These are phyloP conservation scores for Athene cunicularia DNA, from an alignment of 2,113 vertebrate species.

Conservation along the genomic window DNA sequence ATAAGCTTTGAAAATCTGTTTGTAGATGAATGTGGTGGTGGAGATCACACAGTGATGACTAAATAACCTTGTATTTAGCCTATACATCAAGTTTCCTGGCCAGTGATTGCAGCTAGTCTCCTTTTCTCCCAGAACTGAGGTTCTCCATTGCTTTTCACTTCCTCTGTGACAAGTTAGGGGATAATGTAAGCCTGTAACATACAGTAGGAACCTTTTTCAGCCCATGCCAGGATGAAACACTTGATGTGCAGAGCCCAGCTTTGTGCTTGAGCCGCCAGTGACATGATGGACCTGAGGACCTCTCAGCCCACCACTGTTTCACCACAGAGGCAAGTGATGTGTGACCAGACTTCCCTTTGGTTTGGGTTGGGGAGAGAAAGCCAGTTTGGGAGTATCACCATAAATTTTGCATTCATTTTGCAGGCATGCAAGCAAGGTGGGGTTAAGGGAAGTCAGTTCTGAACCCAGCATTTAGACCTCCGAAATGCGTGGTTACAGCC, in stretches of 20 bases:
- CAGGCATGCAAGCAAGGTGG: background rate
- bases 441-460: background rate
- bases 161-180: background rate
- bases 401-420: background rate
- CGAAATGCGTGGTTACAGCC: background rate
- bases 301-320: background rate
- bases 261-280: background rate
- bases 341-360: background rate
- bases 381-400: background rate
- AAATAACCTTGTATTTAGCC: too few species aligned
- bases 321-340: too few species aligned
- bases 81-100: too few species aligned
- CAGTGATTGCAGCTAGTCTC: too few species aligned
- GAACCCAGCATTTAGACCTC: background rate
- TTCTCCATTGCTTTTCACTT: background rate
- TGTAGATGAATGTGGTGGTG: background rate
- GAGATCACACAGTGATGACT: background rate
- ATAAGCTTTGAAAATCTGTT: background rate
- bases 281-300: too few species aligned
- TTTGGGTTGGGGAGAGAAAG: background rate
- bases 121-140: background rate
- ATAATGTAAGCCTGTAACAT: background rate
- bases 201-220: background rate
- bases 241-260: background rate
- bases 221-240: background rate